Evolutionary conservation across 1,140 invertebrate genomes (phyloP), one percentile per base, ranked within the genome.

Genomic region (Drosophila kikkawai): DNA sequence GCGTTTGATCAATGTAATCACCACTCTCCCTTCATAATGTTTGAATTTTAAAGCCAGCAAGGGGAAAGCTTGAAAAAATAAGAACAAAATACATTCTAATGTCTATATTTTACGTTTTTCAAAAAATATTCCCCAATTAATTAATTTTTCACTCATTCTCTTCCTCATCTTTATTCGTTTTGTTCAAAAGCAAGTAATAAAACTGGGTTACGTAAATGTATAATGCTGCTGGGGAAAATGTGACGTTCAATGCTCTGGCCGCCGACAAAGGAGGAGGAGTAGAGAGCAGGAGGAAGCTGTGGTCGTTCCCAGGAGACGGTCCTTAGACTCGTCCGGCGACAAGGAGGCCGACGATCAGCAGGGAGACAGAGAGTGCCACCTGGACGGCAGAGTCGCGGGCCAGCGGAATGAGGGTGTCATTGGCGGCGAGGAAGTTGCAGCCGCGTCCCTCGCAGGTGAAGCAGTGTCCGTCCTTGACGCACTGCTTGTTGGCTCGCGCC

Each of bases 381-480:
- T 63, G 39, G 34, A 50, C 55, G 34, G 70, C 87, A 19, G 81
- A 64, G 60, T 92, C 91, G 41, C 90, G 90, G 1, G 91, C 91
- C 26, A 82, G n/a, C 0, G 91, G 91, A 15, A 92, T 92, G 7
- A 64, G 53, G 0, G 73, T 60, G 7, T 74, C 68, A 37, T 80
- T 86, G 47, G 70, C 56, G 26, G 41, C 34, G 0, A 92, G 75
- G 56, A 76, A 76, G 50, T 92, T 92, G 67, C 91, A 92, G 44
- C 81, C 91, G 26, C 51, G 61, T 4, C 91, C 91, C 12, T 90
- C 84, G 56, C 91, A 92, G 15, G 73, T 79, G 56, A 55, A 92
- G 45, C 91, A 92, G 19, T 91, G 71, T 15, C 67, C 66, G 1
- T 77, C 58, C 56, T 90, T 80, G 12, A 88, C 26, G 51, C 91